These are phyloP conservation scores for Enteromius radiatus DNA, from an alignment of 2,797 vertebrate genomes.

Conservation along the genomic window DNA sequence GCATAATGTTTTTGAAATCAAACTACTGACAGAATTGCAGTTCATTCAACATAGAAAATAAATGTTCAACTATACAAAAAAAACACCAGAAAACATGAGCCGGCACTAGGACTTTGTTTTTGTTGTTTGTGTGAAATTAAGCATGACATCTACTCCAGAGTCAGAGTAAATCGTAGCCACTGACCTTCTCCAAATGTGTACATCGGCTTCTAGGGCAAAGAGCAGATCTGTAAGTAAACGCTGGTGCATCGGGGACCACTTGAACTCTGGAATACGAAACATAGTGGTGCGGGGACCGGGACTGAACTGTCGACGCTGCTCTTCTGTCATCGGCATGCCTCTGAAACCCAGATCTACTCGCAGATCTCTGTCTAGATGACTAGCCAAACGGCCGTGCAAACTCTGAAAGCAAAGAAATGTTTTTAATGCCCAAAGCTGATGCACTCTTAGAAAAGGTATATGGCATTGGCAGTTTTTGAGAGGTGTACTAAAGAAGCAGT, in stretches of 20 bases:
- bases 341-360: conserved; percentile 80
- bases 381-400: conserved; percentile 78
- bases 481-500: background rate
- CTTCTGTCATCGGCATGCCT: conserved; percentile 71
- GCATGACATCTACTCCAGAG: background rate
- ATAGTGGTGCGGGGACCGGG: conserved; percentile 98
- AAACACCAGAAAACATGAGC: background rate
- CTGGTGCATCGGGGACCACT: conserved; percentile 99
- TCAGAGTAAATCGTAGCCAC: background rate
- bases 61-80: background rate
- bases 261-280: conserved; percentile 99
- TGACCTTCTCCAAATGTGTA: conserved; percentile 98
- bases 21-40: background rate
- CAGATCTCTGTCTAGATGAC: conserved; percentile 85
- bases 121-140: background rate
- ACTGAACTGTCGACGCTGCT: conserved; percentile 96
- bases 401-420: conserved; percentile 72
- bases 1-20: background rate
- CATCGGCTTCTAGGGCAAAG: conserved; percentile 97
- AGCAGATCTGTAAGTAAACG: conserved; percentile 95
- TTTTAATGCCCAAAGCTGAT: background rate
- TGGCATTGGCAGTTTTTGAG: background rate
- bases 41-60: background rate
- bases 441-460: background rate
- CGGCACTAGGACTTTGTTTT: background rate